Percentiles rank a stretch among this genome's conserved stretches.
Evolutionary conservation across 2,888 invertebrate genomes (phyloP).

Genomic region (Acrobasis consociella): DNA sequence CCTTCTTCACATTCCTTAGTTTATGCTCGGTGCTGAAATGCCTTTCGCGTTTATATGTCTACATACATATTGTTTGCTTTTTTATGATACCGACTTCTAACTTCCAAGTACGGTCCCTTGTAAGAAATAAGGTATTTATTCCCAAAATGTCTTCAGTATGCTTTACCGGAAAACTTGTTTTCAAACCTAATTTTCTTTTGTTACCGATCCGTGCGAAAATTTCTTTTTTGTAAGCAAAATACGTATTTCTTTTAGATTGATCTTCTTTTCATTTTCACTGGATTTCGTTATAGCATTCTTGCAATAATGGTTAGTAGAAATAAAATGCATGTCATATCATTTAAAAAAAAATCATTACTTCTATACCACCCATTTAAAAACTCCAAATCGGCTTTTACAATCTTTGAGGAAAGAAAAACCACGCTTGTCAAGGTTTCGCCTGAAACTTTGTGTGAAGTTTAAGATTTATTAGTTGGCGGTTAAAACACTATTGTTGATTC

Average conservation of each 20-base stretch:
- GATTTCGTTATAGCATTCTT: too few relatives aligned
- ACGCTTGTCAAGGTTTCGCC: too few relatives aligned
- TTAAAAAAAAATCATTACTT: too few relatives aligned
- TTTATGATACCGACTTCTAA: conserved; percentile 18
- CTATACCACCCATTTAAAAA: too few relatives aligned
- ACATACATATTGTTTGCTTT: conserved; percentile 22
- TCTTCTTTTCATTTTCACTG: too few relatives aligned
- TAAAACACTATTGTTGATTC: too few relatives aligned
- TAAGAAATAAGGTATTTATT: conserved; percentile 10
- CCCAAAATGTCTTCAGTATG: background rate
- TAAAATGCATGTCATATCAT: too few relatives aligned
- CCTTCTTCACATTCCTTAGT: background rate
- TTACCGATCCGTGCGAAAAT: background rate
- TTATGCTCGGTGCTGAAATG: background rate
- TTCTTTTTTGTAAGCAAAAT: background rate
- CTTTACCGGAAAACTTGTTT: background rate
- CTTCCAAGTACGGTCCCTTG: background rate
- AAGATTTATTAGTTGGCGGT: too few relatives aligned
- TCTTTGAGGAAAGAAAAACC: too few relatives aligned
- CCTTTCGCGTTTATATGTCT: conserved; percentile 12
- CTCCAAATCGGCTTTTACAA: too few relatives aligned
- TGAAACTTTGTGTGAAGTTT: too few relatives aligned
- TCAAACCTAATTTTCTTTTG: background rate
- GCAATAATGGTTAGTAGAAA: too few relatives aligned
- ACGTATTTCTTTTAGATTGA: background rate